Percentiles rank a stretch among this genome's conserved stretches.
Evolutionary conservation across 2,888 invertebrate genomes (phyloP).

Genomic region (Lycophotia porphyrea): DNA sequence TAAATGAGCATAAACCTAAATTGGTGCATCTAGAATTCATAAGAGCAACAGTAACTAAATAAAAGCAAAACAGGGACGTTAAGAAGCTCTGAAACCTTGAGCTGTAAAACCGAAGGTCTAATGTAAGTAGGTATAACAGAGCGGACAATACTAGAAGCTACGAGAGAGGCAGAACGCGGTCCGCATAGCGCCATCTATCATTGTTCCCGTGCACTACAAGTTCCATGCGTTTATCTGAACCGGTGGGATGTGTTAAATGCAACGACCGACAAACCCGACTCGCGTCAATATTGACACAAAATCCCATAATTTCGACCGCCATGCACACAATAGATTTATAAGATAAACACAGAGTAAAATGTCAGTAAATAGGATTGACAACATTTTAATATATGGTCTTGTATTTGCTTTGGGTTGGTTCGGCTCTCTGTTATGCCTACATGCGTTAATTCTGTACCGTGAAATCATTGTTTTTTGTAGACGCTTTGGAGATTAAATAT

Average conservation of each 20-base stretch:
- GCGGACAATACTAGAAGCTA: slow-evolving; percentile 26
- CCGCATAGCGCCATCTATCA: slow-evolving; percentile 81
- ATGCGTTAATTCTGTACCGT: slow-evolving; percentile 90
- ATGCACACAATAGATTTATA: slow-evolving; percentile 90
- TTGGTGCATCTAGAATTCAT: not conserved
- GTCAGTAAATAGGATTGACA: slow-evolving; percentile 90
- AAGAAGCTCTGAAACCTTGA: not conserved
- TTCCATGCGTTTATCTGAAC: slow-evolving; percentile 69
- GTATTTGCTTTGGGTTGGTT: slow-evolving; percentile 87
- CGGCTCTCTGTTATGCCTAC: slow-evolving; percentile 88
- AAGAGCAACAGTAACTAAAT: not conserved
- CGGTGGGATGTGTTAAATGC: slow-evolving; percentile 89
- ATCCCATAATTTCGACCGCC: slow-evolving; percentile 90
- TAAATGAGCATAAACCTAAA: not conserved
- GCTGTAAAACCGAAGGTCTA: slow-evolving; percentile 11
- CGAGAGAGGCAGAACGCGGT: slow-evolving; percentile 13
- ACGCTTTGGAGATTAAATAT: slow-evolving; percentile 87
- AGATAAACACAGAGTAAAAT: slow-evolving; percentile 90
- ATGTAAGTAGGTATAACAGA: slow-evolving; percentile 17
- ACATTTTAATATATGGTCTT: slow-evolving; percentile 89
- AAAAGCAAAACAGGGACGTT: slow-evolving; percentile 1
- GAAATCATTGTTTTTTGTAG: slow-evolving; percentile 90
- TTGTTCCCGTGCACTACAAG: slow-evolving; percentile 55
- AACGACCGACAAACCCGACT: slow-evolving; percentile 85
- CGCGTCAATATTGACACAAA: slow-evolving; percentile 88